Base-by-base conservation (phyloP, 2,797 vertebrate genomes). In the Xenopus petersii region DNA sequence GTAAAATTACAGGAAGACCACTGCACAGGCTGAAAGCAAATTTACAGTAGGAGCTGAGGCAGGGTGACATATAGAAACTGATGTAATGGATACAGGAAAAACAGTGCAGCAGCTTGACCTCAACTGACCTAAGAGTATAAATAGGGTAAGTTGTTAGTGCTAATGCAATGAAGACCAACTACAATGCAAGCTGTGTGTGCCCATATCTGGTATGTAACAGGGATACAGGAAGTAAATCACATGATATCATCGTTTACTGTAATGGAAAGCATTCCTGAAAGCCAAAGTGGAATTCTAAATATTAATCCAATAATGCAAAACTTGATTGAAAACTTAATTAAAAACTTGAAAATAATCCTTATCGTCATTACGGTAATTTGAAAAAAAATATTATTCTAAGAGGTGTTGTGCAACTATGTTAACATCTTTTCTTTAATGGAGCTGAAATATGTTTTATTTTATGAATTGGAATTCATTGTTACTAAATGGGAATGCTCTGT, bases 71-170 rank as follows among this genome's bases (percentile, higher is more conserved):
- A 56, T 56, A 56, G 54, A 56, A 56, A 16, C 13, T 56, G 13
- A 56, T 56, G 54, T 56, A 16, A 56, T 56, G 16, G 54, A 56
- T 17, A 56, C 54, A 56, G 54, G 54, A 56, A 56, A 56, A 51
- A 5, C 54, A 56, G 54, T 15, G 54, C 54, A 26, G 59, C 24
- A 61, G 59, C 59, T 42, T 30, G 24, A 61, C 59, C 59, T 61
- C 10, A 13, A 11, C 59, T 61, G 24, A 61, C 24, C 59, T 24
- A 5, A 61, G 13, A 58, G 59, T 61, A 61, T 61, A 61, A 61
- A 61, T 61, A 61, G 59, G 59, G 2, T 5, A 61, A 56, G 24
- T 61, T 61, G 24, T 24, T 30, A 61, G 10, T 56, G 54, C 54
- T 56, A 56, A 16, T 17, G 54, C 54, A 56, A 56, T 56, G 54